Percentiles rank a stretch among this genome's conserved stretches.
These are phyloP conservation scores for Drosophila pachea DNA, from an alignment of 1,140 invertebrate species.

Conservation along the genomic window DNA sequence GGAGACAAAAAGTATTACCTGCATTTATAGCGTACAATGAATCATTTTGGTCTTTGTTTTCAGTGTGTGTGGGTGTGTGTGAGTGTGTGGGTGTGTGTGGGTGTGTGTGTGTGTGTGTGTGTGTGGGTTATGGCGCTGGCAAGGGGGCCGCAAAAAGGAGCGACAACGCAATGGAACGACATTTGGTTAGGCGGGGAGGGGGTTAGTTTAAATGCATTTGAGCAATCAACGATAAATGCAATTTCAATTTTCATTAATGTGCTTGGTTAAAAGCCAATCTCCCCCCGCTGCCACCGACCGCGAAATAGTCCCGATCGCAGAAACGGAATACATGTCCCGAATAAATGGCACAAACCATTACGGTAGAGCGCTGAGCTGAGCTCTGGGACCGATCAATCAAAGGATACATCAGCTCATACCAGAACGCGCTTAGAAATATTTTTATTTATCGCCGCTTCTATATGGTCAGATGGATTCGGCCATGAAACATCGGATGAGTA, in stretches of 20 bases:
- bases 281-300: background rate
- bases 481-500: no score
- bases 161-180: conserved; percentile 20
- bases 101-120: background rate
- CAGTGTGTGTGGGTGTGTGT: conserved; percentile 4
- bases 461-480: no score
- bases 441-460: no score
- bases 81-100: background rate
- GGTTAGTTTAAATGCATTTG: conserved; percentile 23
- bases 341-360: no score
- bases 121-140: background rate
- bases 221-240: conserved; percentile 44
- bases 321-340: no score
- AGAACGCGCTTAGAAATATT: no score
- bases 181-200: background rate
- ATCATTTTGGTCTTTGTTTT: conserved; percentile 52
- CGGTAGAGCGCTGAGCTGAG: background rate
- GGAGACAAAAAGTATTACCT: conserved; percentile 45
- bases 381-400: no score
- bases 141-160: conserved; percentile 1
- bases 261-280: conserved; percentile 26
- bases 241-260: conserved; percentile 59
- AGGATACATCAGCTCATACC: no score
- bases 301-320: conserved; percentile 12
- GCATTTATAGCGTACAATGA: conserved; percentile 51